Evolutionary conservation across 1,140 invertebrate species (phyloP).

Genomic region (Heliothis virescens): DNA sequence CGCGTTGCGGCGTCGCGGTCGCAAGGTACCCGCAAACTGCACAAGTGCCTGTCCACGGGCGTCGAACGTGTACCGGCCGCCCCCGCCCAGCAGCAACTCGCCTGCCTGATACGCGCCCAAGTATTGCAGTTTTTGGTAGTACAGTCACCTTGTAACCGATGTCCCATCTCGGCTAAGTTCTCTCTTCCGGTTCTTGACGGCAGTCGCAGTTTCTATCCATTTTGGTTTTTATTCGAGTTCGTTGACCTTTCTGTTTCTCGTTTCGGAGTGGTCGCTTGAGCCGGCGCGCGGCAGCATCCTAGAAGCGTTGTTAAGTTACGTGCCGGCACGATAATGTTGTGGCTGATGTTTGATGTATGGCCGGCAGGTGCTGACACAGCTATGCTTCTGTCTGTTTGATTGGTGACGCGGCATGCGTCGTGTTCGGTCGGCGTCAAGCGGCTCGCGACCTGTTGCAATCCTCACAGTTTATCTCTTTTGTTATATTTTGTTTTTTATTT

Average conservation of each 20-base stretch:
- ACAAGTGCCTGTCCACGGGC: conserved; percentile 94
- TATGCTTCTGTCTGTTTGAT: conserved; percentile 8
- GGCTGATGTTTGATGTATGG: no score
- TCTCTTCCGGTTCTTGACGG: conserved; percentile 77
- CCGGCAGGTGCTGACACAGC: not conserved
- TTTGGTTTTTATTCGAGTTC: conserved; percentile 56
- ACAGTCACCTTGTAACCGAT: conserved; percentile 88
- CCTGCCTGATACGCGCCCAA: conserved; percentile 93
- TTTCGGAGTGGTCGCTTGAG: conserved; percentile 42
- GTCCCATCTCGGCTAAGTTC: conserved; percentile 69
- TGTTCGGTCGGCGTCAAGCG: conserved; percentile 52
- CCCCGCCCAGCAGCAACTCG: conserved; percentile 88
- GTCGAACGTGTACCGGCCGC: conserved; percentile 88
- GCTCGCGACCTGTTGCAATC: conserved; percentile 50
- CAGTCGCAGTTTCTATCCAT: conserved; percentile 85
- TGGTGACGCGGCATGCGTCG: not conserved
- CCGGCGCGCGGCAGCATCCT: conserved; percentile 24
- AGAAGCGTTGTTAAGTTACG: conserved; percentile 11
- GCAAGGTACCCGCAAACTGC: conserved; percentile 96
- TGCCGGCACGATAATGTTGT: no score
- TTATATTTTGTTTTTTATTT: conserved; percentile 61
- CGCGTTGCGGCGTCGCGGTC: conserved; percentile 92
- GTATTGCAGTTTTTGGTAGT: conserved; percentile 98
- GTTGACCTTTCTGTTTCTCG: conserved; percentile 58
- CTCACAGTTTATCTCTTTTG: conserved; percentile 53